A percentile compares a stretch with the other conserved stretches of the same genome.
These are phyloP conservation scores for Alviniconcha strummeri DNA, from an alignment of 2,888 invertebrate genomes.

Conservation along the genomic window DNA sequence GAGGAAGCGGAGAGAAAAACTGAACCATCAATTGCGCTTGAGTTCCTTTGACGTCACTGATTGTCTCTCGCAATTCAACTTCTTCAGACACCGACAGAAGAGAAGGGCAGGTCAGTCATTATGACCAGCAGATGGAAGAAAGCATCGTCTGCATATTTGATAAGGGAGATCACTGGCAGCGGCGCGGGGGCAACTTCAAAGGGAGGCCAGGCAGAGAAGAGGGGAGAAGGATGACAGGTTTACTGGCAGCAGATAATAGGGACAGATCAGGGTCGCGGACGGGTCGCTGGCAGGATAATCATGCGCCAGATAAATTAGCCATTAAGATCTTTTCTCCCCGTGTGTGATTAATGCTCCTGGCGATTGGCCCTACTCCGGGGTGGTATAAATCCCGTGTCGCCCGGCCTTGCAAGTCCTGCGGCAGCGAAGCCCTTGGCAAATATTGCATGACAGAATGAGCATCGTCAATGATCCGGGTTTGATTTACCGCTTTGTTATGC, in stretches of 20 bases:
- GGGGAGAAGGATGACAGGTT: slow-evolving; percentile 4
- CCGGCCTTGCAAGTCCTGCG: neutral
- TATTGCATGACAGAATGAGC: neutral
- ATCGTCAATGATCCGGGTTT: neutral
- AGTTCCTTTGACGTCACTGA: neutral
- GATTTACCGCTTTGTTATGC: slow-evolving; percentile 3
- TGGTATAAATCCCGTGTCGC: neutral
- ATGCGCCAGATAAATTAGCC: slow-evolving; percentile 5
- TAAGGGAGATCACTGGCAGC: neutral
- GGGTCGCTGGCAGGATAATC: neutral
- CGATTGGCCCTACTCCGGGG: neutral
- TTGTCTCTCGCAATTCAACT: neutral
- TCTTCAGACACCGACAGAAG: neutral
- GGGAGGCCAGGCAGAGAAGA: neutral
- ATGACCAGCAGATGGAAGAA: neutral
- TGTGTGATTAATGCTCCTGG: slow-evolving; percentile 4
- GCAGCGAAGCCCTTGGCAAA: neutral
- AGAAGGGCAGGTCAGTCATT: neutral
- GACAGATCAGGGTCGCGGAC: neutral
- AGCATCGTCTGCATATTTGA: slow-evolving; percentile 3
- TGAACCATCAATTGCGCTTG: neutral
- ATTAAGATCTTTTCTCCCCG: slow-evolving; percentile 9
- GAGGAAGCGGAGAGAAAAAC: no score
- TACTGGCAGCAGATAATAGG: slow-evolving; percentile 7
- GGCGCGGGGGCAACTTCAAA: neutral